phyloP scores from a whole-genome alignment of 2,888 invertebrate species.

The Nycteola revayana region DNA sequence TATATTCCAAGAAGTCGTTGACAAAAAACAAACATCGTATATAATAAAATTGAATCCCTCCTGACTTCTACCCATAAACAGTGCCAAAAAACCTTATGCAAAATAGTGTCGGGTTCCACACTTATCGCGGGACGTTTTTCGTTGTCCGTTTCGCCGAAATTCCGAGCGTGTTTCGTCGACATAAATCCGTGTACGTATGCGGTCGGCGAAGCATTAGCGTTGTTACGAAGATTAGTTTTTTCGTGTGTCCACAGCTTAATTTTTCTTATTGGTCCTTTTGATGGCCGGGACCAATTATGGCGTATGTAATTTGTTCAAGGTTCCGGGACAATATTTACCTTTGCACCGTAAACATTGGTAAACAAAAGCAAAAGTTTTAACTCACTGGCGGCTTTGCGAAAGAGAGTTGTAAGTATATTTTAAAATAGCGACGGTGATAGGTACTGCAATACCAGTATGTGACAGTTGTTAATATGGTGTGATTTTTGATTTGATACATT shows the following conservation, averaged over 20 bases:
- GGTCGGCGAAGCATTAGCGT: constrained; percentile 27
- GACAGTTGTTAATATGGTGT: no score
- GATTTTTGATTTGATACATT: no score
- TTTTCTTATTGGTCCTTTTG: constrained; percentile 18
- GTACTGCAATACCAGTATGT: no score
- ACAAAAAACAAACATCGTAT: constrained; percentile 24
- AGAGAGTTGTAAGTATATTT: no score
- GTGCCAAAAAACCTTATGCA: constrained; percentile 39
- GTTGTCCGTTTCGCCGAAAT: constrained; percentile 41
- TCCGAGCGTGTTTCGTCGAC: constrained; percentile 40
- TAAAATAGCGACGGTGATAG: no score
- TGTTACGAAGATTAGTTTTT: constrained; percentile 24
- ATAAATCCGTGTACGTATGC: constrained; percentile 42
- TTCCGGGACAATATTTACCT: no score
- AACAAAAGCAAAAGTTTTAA: no score
- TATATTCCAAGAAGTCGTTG: no score
- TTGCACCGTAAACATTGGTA: no score
- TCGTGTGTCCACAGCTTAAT: constrained; percentile 22
- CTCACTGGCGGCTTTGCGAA: no score
- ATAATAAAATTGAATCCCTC: constrained; percentile 34
- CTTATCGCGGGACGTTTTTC: constrained; percentile 44
- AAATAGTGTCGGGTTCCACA: constrained; percentile 32
- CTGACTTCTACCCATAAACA: constrained; percentile 36
- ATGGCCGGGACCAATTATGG: no score
- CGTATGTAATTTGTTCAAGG: constrained; percentile 14